These are phyloP conservation scores for Ochlodes sylvanus DNA, from an alignment of 2,888 invertebrate species.

Conservation along the genomic window DNA sequence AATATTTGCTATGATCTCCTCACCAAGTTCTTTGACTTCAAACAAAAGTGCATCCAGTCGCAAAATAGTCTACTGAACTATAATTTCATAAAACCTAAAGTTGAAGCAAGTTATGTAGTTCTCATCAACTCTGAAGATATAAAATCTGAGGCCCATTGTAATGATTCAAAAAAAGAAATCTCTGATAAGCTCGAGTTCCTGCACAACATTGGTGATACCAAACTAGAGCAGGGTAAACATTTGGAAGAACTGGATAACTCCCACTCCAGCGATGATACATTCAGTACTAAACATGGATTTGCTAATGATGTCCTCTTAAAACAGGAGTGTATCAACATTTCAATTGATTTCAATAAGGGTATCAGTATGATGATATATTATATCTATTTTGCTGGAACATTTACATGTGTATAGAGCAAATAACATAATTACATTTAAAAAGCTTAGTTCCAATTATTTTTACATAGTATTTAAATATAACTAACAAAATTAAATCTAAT, in stretches of 20 bases:
- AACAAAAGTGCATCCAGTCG: slow-evolving; percentile 69
- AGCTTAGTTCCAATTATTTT: too few relatives aligned
- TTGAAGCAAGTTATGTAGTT: background rate
- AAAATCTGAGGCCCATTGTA: background rate
- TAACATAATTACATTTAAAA: too few relatives aligned
- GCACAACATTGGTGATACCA: background rate
- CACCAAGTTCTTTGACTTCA: slow-evolving; percentile 65
- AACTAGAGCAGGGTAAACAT: background rate
- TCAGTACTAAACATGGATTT: background rate
- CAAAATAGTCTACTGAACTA: slow-evolving; percentile 56
- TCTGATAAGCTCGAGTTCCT: background rate
- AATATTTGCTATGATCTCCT: slow-evolving; percentile 65
- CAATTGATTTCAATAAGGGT: slow-evolving; percentile 5
- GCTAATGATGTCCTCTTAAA: background rate
- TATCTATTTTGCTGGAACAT: background rate
- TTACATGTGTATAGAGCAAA: too few relatives aligned
- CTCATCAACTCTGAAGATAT: background rate
- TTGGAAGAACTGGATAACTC: background rate
- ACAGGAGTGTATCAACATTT: background rate
- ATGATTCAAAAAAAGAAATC: slow-evolving; percentile 39
- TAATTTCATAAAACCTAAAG: slow-evolving; percentile 3
- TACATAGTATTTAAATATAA: too few relatives aligned
- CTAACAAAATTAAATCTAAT: too few relatives aligned
- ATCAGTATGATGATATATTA: background rate
- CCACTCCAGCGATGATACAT: background rate